Percentiles rank a stretch among this genome's conserved stretches.
phyloP scores from a whole-genome alignment of 92 coral and sea anemone genomes.

The Porites evermanni region DNA sequence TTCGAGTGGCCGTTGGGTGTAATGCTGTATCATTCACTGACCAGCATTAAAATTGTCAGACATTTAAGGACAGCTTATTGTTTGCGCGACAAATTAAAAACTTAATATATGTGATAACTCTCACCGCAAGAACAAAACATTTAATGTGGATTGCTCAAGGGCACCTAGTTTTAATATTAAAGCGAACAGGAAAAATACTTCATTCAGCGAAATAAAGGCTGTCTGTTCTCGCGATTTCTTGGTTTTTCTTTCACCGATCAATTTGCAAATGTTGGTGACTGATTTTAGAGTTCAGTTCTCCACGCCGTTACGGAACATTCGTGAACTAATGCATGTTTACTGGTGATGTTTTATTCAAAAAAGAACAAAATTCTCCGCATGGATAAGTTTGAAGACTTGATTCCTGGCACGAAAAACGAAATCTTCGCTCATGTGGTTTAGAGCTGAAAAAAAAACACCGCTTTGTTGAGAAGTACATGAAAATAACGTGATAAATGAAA shows the following conservation, averaged over 20 bases:
- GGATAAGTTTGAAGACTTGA: background rate
- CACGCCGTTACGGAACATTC: background rate
- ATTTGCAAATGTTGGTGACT: background rate
- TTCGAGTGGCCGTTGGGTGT: background rate
- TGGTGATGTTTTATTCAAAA: slow-evolving; percentile 22
- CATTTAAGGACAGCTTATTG: background rate
- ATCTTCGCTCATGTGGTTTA: background rate
- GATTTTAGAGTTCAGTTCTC: background rate
- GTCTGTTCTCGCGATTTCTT: background rate
- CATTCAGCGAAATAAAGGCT: background rate
- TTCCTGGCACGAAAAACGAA: background rate
- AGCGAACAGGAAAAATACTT: slow-evolving; percentile 34
- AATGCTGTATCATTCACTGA: background rate
- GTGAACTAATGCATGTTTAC: background rate
- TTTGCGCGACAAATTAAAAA: background rate
- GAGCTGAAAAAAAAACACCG: background rate
- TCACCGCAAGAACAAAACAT: background rate
- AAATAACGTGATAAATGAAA: too few species aligned
- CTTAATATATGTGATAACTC: background rate
- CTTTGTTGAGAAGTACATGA: background rate
- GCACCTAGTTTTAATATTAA: background rate
- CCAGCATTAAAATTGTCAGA: background rate
- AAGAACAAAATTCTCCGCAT: slow-evolving; percentile 18
- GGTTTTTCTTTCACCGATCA: background rate
- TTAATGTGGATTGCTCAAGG: slow-evolving; percentile 3